phyloP scores from a whole-genome alignment of 2,888 invertebrate genomes.

The Eupithecia dodoneata region DNA sequence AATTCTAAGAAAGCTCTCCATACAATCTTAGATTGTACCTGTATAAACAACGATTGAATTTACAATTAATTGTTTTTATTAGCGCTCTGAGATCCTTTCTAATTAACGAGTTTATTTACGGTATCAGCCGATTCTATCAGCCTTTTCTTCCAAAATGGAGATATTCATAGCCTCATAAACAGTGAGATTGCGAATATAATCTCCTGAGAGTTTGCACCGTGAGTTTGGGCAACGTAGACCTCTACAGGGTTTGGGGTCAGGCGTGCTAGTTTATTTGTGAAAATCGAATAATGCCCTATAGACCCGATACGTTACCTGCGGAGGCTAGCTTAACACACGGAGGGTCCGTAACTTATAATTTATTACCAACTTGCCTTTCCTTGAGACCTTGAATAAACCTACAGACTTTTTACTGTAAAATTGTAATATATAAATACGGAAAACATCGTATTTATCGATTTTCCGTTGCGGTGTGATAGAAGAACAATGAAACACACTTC shows the following conservation, averaged over 20 bases:
- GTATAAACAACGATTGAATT: conserved; percentile 22
- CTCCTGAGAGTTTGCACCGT: conserved; percentile 26
- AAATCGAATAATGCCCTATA: conserved; percentile 63
- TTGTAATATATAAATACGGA: conserved; percentile 21
- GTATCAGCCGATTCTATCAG: neutral
- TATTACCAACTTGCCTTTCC: conserved; percentile 63
- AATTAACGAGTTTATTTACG: conserved; percentile 6
- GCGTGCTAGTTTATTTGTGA: conserved; percentile 60
- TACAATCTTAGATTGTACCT: conserved; percentile 11
- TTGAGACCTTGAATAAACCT: conserved; percentile 40
- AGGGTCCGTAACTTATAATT: conserved; percentile 76
- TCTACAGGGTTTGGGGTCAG: conserved; percentile 29
- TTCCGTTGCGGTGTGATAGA: neutral
- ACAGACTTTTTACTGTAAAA: conserved; percentile 49
- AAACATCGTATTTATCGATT: neutral
- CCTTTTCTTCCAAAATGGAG: conserved; percentile 14
- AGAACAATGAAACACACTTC: neutral
- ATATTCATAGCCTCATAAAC: conserved; percentile 18
- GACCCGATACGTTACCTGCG: conserved; percentile 71
- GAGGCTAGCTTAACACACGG: conserved; percentile 66
- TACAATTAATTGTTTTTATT: conserved; percentile 20
- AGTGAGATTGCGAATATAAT: conserved; percentile 29
- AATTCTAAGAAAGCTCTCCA: neutral
- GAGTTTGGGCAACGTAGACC: conserved; percentile 18
- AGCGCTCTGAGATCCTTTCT: neutral